Base-by-base conservation (phyloP, 2,113 vertebrate genomes). In the Pelvicachromis taeniatus region DNA sequence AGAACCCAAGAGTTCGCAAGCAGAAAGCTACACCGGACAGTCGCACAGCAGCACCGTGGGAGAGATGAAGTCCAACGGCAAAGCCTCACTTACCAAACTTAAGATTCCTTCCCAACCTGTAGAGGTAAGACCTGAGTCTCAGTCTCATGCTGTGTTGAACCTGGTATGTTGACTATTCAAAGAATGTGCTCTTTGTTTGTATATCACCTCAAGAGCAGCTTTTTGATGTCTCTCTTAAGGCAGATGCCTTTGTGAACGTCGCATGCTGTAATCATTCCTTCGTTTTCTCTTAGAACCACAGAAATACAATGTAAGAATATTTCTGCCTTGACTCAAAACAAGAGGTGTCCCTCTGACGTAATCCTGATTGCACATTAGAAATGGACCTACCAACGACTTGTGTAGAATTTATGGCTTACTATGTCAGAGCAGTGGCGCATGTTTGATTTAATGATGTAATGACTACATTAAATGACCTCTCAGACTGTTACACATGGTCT, bases 61-160 rank as follows among this genome's bases (percentile, higher is more conserved):
- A 35, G 99, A 99, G 91, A 96, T 99, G 95, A 99, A 99, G 94
- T 93, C 97, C 54, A 97, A 96, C 86, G 97, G 97, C 96, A 99
- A 99, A 95, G 97, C 97, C 40, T 96, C 98, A 31, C 97, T 99
- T 31, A 96, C 97, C 94, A 99, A 99, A 94, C 96, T 99, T 87
- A 99, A 99, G 95, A 99, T 99, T 55, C 99, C 99, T n/a, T 97
- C 98, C 0, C 98, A 98, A 14, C 97, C 98, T 0, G 93, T 98
- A 31, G 98, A 99, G 95, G 98, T 99, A 94, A 97, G 95, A 89
- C 81, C 10, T 31, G 14, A 5, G 42, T 12, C 7, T 42, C 17
- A 56, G 4, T 78, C 29, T 19, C 33, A 50, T 26, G 21, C 59
- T 26, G 9, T 29, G 17, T 9, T 53, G 45, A 75, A 75, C 17